Conservation (phyloP, 2,113 vertebrate genomes). For the Sylvietta virens region DNA sequence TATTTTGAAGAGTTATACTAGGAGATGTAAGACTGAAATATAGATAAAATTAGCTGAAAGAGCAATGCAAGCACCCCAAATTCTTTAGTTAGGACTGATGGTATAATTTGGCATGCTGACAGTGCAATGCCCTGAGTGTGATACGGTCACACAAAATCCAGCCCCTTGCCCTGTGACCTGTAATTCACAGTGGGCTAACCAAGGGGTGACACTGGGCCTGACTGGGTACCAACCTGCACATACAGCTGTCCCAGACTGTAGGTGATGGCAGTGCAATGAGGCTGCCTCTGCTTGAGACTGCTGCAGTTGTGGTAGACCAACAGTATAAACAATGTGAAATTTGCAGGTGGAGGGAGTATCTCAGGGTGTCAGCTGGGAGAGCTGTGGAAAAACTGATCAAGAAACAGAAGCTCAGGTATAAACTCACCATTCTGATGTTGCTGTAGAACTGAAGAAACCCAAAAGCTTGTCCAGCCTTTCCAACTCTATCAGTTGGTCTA, state of each 20-base stretch:
- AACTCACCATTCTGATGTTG: background rate
- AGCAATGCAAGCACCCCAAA: background rate
- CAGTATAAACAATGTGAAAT: accelerated
- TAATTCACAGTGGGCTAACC: background rate
- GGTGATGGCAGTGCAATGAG: background rate
- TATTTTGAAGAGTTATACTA: background rate
- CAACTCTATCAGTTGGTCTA: background rate
- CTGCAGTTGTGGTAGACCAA: background rate
- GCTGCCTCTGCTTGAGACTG: background rate
- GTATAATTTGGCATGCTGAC: background rate
- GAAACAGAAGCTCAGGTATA: background rate
- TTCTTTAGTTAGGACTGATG: background rate
- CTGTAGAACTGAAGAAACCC: background rate
- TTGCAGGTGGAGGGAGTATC: background rate
- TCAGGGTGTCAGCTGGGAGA: background rate
- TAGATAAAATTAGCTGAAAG: background rate
- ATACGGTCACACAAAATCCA: background rate
- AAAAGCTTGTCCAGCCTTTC: background rate
- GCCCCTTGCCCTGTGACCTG: background rate
- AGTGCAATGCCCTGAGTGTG: accelerated
- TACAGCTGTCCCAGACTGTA: accelerated
- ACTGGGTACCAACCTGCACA: background rate
- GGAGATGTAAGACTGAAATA: background rate
- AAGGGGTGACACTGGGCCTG: background rate
- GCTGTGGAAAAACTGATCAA: background rate